A percentile compares a stretch with the other conserved stretches of the same genome.
These are phyloP conservation scores for Stenurella melanura DNA, from an alignment of 2,888 invertebrate species.

Conservation along the genomic window DNA sequence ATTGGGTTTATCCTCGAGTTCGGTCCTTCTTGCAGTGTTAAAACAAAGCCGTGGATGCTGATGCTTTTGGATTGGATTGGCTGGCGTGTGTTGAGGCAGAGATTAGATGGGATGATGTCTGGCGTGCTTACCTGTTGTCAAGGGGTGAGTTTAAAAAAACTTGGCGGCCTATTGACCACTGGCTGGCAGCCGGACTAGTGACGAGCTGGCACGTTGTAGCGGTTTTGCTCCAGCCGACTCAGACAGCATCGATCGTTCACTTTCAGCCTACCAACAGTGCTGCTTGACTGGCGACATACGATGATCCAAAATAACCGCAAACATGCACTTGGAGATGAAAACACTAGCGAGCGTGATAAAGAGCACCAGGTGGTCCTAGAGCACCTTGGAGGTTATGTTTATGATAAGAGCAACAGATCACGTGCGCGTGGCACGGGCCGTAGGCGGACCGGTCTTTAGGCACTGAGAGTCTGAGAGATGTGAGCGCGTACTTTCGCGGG, in stretches of 20 bases:
- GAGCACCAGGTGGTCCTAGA: slow-evolving; percentile 44
- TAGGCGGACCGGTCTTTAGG: slow-evolving; percentile 47
- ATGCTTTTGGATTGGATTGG: not conserved
- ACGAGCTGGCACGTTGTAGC: slow-evolving; percentile 64
- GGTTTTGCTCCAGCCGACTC: slow-evolving; percentile 65
- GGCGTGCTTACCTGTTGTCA: slow-evolving; percentile 68
- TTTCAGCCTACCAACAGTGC: slow-evolving; percentile 60
- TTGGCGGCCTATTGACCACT: slow-evolving; percentile 56
- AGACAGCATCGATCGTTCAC: slow-evolving; percentile 69
- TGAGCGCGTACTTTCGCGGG: slow-evolving; percentile 58
- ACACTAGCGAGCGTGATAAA: slow-evolving; percentile 15
- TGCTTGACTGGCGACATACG: slow-evolving; percentile 58
- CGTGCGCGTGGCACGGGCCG: slow-evolving; percentile 48
- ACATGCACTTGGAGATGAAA: slow-evolving; percentile 35
- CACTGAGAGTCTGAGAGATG: slow-evolving; percentile 48
- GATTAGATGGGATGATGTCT: slow-evolving; percentile 16
- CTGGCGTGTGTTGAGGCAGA: slow-evolving; percentile 17
- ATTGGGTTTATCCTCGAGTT: too few relatives aligned
- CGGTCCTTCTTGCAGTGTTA: not conserved
- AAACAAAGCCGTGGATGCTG: not conserved
- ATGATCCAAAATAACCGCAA: slow-evolving; percentile 44
- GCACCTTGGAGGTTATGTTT: slow-evolving; percentile 52
- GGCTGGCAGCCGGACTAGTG: slow-evolving; percentile 63
- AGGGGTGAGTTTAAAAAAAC: slow-evolving; percentile 54
- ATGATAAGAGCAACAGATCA: slow-evolving; percentile 50